Evolutionary conservation across 2,888 invertebrate species (phyloP).

Genomic region (Deladenus siricidicola): DNA sequence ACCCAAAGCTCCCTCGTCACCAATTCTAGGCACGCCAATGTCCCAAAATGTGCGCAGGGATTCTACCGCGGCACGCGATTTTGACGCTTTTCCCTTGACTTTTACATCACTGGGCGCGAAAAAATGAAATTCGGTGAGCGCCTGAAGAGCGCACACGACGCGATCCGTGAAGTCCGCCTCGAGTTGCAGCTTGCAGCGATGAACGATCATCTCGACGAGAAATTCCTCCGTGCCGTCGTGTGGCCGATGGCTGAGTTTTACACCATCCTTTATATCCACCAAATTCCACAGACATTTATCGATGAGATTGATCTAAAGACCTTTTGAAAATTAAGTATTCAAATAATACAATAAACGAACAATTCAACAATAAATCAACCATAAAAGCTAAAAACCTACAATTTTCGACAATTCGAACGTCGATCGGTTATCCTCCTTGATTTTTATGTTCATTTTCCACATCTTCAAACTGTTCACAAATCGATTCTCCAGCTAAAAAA

Average conservation of each 20-base stretch:
- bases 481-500: slow-evolving; percentile 10
- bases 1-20: slow-evolving; percentile 14
- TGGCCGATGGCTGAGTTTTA: not conserved
- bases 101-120: too few species aligned
- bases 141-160: slow-evolving; percentile 20
- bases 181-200: slow-evolving; percentile 7
- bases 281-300: not conserved
- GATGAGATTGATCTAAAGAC: not conserved
- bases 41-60: too few species aligned
- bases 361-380: too few species aligned
- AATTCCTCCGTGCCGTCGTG: slow-evolving; percentile 7
- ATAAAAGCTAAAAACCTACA: slow-evolving; percentile 1
- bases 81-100: too few species aligned
- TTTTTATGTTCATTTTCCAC: slow-evolving; percentile 12
- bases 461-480: slow-evolving; percentile 13
- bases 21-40: slow-evolving; percentile 17
- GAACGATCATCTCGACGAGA: slow-evolving; percentile 16
- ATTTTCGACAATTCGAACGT: slow-evolving; percentile 8
- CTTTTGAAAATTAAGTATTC: too few species aligned
- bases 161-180: slow-evolving; percentile 11
- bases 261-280: not conserved
- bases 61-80: too few species aligned
- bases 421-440: slow-evolving; percentile 13
- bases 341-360: too few species aligned
- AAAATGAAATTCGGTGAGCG: slow-evolving; percentile 20